A percentile compares a stretch with the other conserved stretches of the same genome.
These are phyloP conservation scores for Erinaceus europaeus DNA, from an alignment of 2,113 vertebrate genomes.

Conservation along the genomic window DNA sequence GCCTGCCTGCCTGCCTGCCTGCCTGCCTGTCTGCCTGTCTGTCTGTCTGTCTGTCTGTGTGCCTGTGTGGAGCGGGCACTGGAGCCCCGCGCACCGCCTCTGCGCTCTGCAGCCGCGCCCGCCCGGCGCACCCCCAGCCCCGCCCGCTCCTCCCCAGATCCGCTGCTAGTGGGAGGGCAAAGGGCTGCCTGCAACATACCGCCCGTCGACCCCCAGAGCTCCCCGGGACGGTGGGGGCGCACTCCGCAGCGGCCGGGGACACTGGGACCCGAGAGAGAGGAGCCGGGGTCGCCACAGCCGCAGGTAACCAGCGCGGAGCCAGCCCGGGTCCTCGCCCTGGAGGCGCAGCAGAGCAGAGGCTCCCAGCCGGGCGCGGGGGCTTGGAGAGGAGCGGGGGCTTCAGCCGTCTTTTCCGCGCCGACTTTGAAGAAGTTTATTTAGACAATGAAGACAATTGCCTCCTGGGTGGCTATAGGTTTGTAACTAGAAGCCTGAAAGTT, in stretches of 20 bases:
- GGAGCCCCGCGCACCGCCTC: not conserved
- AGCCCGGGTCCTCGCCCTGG: not conserved
- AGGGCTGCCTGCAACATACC: not conserved
- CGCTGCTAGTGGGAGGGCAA: not conserved
- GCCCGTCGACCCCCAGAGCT: not conserved
- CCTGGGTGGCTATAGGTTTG: not conserved
- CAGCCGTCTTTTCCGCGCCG: too few species aligned
- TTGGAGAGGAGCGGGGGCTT: not conserved
- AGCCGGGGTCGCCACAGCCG: too few species aligned
- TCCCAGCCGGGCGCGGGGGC: not conserved
- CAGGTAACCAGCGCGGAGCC: too few species aligned
- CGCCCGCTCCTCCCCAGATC: too few species aligned
- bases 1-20: too few species aligned
- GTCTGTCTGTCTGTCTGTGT: too few species aligned
- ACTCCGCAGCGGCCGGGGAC: too few species aligned
- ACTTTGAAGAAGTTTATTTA: too few species aligned
- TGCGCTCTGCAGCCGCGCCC: not conserved
- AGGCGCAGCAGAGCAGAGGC: not conserved
- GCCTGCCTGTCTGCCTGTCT: too few species aligned
- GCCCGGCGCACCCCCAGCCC: not conserved
- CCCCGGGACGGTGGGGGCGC: too few species aligned
- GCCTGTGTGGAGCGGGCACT: not conserved
- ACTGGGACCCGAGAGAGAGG: too few species aligned
- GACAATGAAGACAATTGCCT: not conserved
- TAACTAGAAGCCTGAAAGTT: slow-evolving; percentile 29